Evolutionary conservation across 2,797 vertebrate genomes (phyloP).

Genomic region (Brachyalestes nurse): DNA sequence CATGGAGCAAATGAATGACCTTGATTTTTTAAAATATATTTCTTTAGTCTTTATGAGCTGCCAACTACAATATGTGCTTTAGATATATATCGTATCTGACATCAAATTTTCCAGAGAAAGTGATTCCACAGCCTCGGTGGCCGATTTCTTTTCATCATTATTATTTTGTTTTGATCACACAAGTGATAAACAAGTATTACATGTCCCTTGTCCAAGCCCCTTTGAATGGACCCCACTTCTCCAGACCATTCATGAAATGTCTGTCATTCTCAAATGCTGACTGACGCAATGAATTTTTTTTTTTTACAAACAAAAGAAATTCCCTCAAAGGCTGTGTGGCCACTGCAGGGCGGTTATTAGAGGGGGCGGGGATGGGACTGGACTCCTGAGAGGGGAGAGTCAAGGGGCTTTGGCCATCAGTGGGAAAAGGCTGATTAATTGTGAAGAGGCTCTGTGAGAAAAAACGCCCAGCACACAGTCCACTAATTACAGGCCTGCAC

Average conservation of each 20-base stretch:
- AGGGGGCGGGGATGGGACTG: conserved; percentile 28
- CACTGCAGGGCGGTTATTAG: conserved; percentile 43
- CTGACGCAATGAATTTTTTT: conserved; percentile 27
- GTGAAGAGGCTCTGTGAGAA: conserved; percentile 85
- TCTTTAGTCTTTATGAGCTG: background rate
- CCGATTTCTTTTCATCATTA: background rate
- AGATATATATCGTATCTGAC: background rate
- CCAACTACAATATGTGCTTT: background rate
- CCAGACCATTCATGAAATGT: conserved; percentile 7
- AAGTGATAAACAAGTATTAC: too few species aligned
- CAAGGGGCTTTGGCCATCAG: conserved; percentile 78
- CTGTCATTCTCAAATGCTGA: conserved; percentile 10
- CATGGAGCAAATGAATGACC: background rate
- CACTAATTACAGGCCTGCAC: conserved; percentile 84
- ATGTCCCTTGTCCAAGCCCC: background rate
- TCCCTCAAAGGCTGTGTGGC: conserved; percentile 44
- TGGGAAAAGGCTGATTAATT: conserved; percentile 88
- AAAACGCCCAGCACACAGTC: conserved; percentile 79
- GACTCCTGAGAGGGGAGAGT: conserved; percentile 66
- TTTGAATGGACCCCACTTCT: conserved; percentile 5
- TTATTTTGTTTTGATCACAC: too few species aligned
- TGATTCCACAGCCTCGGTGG: background rate
- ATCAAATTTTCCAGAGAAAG: background rate
- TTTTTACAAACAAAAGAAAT: conserved; percentile 46
- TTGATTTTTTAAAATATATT: too few species aligned